phyloP scores from a whole-genome alignment of 2,113 vertebrate genomes.

The Butorides virescens region DNA sequence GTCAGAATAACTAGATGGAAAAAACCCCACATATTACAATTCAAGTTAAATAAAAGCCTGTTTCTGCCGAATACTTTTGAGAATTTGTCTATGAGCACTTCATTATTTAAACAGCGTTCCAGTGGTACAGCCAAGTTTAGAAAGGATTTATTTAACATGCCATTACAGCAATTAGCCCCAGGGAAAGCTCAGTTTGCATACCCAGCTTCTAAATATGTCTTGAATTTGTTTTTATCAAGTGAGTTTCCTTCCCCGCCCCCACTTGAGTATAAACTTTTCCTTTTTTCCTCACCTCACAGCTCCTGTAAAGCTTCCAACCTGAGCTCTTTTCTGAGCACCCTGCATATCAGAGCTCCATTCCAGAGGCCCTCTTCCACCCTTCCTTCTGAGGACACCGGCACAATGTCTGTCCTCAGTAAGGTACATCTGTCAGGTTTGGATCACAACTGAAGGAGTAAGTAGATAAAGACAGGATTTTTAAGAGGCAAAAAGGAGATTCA shows the following conservation, averaged over 20 bases:
- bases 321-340: background rate
- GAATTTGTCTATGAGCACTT: conserved; percentile 27
- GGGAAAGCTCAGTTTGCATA: conserved; percentile 44
- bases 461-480: background rate
- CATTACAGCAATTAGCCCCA: conserved; percentile 49
- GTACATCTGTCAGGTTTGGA: background rate
- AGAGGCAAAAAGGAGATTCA: background rate
- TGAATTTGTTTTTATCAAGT: conserved; percentile 18
- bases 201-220: conserved; percentile 27
- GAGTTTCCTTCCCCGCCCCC: background rate
- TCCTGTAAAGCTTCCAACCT: background rate
- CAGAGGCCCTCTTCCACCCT: background rate
- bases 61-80: conserved; percentile 1
- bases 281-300: background rate
- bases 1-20: background rate
- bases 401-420: background rate
- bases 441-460: background rate
- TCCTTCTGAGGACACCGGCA: fast-evolving
- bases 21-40: background rate
- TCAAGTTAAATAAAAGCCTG: conserved; percentile 7
- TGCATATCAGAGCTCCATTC: background rate
- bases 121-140: conserved; percentile 37
- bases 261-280: background rate
- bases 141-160: conserved; percentile 56
- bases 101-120: background rate